Evolutionary conservation across 2,888 invertebrate genomes (phyloP), one percentile per base, ranked within the genome.

Genomic region (Ophioninae sp.): DNA sequence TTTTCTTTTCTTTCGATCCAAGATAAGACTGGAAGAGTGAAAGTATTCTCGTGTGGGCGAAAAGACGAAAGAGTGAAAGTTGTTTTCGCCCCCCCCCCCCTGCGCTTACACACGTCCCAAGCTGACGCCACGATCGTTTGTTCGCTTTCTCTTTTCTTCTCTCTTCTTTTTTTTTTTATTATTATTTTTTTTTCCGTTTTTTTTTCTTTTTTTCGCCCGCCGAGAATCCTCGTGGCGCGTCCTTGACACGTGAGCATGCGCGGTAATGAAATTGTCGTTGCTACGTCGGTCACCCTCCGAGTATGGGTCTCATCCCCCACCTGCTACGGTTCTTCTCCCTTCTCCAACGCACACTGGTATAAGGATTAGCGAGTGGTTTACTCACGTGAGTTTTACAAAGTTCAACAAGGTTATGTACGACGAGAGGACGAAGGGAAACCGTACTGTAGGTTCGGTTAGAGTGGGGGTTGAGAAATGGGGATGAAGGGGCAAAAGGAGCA

Each of bases 341-440:
- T 17, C 21, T 44, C 6, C 10, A 30, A 13, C n/a, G 23, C 8
- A 7, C 41, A 68, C 37, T 37, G 50, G 17, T 74, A 50, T 74
- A 20, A 30, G 69, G 64, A 57, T 77, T 44, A 62, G 68, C 74
- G 39, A 39, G 79, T 74, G 79, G 62, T 79, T 75, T 78, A 79
- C 69, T 79, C 70, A 30, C 69, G 56, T 74, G 69, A 82, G 79
- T 79, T 82, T 69, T 79, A 74, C 78, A 41, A 78, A 82, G 79
- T 82, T 82, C 39, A 39, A 79, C 64, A 74, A 59, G 64, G 44
- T 79, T 69, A 37, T 59, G 44, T 7, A 39, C 39, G 41, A 17
- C 57, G 67, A 72, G 78, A 78, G 37, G 64, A 20, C 20, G 70
- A 5, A 30, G 6, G 30, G 10, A 17, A 50, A 30, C 30, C 41